Evolutionary conservation across 2,888 invertebrate genomes (phyloP).

Genomic region (Spisula solida): DNA sequence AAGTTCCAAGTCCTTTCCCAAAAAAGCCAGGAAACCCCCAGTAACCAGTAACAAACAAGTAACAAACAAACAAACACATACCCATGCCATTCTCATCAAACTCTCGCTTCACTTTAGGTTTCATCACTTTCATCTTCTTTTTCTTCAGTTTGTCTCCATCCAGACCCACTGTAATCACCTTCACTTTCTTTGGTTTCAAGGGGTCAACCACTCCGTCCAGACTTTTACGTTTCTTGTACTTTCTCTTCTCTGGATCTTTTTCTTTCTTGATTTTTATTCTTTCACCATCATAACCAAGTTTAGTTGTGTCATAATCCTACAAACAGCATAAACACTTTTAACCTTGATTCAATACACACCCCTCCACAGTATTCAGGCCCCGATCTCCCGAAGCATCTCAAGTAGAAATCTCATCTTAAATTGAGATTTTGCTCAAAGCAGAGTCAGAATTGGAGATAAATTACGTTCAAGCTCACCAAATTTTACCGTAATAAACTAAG

Average conservation of each 20-base stretch:
- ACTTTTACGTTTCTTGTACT: constrained; percentile 76
- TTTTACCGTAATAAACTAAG: no score
- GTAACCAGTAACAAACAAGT: no score
- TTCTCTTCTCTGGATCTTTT: constrained; percentile 78
- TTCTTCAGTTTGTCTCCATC: constrained; percentile 78
- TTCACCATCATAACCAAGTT: constrained; percentile 71
- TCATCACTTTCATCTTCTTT: constrained; percentile 77
- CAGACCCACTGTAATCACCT: constrained; percentile 73
- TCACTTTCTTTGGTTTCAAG: constrained; percentile 73
- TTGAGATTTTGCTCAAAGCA: no score
- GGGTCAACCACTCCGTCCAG: constrained; percentile 57
- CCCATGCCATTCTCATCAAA: constrained; percentile 78
- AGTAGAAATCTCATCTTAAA: no score
- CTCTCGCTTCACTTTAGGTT: constrained; percentile 76
- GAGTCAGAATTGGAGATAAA: no score
- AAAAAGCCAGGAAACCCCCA: no score
- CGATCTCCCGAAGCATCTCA: no score
- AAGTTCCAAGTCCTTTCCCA: no score
- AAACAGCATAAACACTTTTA: not conserved
- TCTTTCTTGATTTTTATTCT: constrained; percentile 80
- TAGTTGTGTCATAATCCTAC: constrained; percentile 59
- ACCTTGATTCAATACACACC: no score
- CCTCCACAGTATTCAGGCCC: no score
- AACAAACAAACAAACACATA: constrained; percentile 40
- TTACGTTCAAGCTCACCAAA: no score